These are phyloP conservation scores for Odontomachus brunneus DNA, from an alignment of 1,140 invertebrate genomes.

Conservation along the genomic window DNA sequence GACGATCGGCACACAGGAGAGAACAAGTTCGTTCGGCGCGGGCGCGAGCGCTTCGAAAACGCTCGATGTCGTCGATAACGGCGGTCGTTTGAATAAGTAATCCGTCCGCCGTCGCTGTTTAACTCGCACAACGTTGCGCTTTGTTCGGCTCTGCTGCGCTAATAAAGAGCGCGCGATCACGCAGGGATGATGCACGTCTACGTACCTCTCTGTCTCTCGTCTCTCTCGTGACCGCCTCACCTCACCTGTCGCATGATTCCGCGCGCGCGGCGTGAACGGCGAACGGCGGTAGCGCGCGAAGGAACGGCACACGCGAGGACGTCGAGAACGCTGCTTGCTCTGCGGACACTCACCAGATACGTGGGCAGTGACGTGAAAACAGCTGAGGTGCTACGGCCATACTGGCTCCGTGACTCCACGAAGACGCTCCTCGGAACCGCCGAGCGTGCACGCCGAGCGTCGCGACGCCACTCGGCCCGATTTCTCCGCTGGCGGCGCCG, in stretches of 20 bases:
- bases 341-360: conserved; percentile 80
- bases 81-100: conserved; percentile 39
- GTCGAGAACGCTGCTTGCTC: background rate
- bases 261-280: background rate
- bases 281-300: background rate
- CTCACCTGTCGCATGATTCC: too few relatives aligned
- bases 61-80: conserved; percentile 24
- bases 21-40: background rate
- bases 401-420: conserved; percentile 74
- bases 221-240: too few relatives aligned
- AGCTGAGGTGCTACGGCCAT: conserved; percentile 82
- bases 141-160: background rate
- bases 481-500: conserved; percentile 9
- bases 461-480: conserved; percentile 61
- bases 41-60: background rate
- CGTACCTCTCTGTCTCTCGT: too few relatives aligned
- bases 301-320: background rate
- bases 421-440: conserved; percentile 67
- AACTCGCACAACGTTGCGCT: background rate
- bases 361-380: conserved; percentile 78
- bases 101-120: background rate
- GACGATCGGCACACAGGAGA: too few relatives aligned
- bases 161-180: background rate
- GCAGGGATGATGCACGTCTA: background rate
- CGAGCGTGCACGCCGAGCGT: conserved; percentile 43